Conservation (phyloP, 1,140 invertebrate genomes). For the Scaptomyza pallida region DNA sequence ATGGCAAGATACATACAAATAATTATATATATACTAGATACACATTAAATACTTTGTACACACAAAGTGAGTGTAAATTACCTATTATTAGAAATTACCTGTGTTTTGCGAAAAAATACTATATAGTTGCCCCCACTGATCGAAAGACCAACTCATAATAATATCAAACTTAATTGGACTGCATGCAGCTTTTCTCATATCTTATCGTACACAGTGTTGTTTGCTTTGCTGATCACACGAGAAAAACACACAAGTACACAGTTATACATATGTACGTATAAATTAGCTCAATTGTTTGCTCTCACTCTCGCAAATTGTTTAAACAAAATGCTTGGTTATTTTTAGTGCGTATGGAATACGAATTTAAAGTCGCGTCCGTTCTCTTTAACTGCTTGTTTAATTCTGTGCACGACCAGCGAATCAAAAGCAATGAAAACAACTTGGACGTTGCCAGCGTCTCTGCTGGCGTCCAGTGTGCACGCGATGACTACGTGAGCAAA, state of each 20-base stretch:
- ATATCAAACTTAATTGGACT: slow-evolving; percentile 20
- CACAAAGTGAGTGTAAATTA: too few species aligned
- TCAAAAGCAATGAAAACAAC: slow-evolving; percentile 41
- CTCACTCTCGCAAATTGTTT: slow-evolving; percentile 55
- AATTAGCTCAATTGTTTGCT: slow-evolving; percentile 24
- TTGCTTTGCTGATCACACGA: slow-evolving; percentile 48
- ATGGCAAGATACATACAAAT: slow-evolving; percentile 16
- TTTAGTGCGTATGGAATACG: slow-evolving; percentile 27
- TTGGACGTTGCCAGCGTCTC: slow-evolving; percentile 25
- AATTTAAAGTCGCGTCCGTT: slow-evolving; percentile 59
- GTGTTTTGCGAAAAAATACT: slow-evolving; percentile 7
- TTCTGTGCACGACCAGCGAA: slow-evolving; percentile 59
- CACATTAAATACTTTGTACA: neutral
- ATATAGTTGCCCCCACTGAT: slow-evolving; percentile 1
- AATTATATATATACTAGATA: neutral
- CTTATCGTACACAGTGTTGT: slow-evolving; percentile 48
- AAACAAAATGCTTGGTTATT: slow-evolving; percentile 56
- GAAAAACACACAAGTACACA: slow-evolving; percentile 2
- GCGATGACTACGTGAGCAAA: slow-evolving; percentile 78
- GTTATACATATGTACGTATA: neutral
- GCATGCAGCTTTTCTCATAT: slow-evolving; percentile 29
- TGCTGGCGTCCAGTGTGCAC: slow-evolving; percentile 52
- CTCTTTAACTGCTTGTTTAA: slow-evolving; percentile 61
- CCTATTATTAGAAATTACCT: too few species aligned
- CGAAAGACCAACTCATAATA: slow-evolving; percentile 17